phyloP scores from a whole-genome alignment of 2,113 vertebrate genomes.

The Nycticebus coucang region DNA sequence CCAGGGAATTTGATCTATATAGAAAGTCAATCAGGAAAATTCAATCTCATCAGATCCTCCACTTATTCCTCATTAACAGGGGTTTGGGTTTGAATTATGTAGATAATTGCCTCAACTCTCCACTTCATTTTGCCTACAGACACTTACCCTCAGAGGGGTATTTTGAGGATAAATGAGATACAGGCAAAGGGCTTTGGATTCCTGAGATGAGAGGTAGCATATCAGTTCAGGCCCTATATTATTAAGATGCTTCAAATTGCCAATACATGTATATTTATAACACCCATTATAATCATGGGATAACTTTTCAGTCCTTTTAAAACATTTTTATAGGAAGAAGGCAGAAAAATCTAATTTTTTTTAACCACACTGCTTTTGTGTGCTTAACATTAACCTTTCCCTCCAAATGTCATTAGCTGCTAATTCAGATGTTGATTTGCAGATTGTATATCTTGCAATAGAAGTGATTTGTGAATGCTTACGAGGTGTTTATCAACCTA shows the following conservation, averaged over 20 bases:
- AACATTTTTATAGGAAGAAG: constrained; percentile 67
- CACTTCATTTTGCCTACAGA: constrained; percentile 56
- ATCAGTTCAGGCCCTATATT: constrained; percentile 63
- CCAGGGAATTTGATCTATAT: background rate
- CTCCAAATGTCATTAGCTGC: constrained; percentile 85
- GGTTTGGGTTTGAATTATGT: constrained; percentile 65
- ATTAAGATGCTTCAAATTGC: constrained; percentile 73
- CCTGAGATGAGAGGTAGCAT: constrained; percentile 57
- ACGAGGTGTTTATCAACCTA: constrained; percentile 84
- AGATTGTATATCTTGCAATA: constrained; percentile 83
- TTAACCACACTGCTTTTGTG: constrained; percentile 70
- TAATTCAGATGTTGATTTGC: constrained; percentile 88
- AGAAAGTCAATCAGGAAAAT: constrained; percentile 21
- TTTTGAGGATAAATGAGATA: constrained; percentile 69
- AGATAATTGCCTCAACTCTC: constrained; percentile 50
- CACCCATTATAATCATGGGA: constrained; percentile 43
- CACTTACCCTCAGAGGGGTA: constrained; percentile 59
- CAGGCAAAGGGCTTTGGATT: constrained; percentile 57
- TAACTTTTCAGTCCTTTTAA: constrained; percentile 42
- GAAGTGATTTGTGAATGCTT: constrained; percentile 84
- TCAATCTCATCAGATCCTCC: background rate
- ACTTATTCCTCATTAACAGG: constrained; percentile 14
- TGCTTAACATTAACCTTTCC: constrained; percentile 82
- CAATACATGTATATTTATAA: constrained; percentile 63
- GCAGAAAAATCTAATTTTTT: constrained; percentile 67